These are phyloP conservation scores for Gymnorhina tibicen DNA, from an alignment of 2,113 vertebrate genomes.

Conservation along the genomic window DNA sequence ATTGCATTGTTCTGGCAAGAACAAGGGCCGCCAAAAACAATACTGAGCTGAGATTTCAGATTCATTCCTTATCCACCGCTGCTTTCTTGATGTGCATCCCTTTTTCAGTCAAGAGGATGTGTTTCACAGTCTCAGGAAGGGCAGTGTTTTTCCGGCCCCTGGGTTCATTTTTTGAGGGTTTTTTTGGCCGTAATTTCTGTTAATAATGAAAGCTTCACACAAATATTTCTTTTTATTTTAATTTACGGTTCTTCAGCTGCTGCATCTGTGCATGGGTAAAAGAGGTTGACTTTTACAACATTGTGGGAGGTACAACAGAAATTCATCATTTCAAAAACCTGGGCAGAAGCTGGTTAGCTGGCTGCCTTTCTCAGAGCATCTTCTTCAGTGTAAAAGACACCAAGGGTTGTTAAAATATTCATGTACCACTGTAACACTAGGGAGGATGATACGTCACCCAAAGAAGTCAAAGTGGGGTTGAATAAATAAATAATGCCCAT, in stretches of 20 bases:
- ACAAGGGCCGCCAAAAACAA: background rate
- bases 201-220: background rate
- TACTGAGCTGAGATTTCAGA: background rate
- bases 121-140: constrained; percentile 42
- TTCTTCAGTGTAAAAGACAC: background rate
- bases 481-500: background rate
- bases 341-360: background rate
- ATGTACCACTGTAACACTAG: background rate
- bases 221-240: background rate
- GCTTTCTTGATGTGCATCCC: background rate
- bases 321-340: fast-evolving
- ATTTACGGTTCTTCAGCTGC: background rate
- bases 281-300: background rate
- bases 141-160: background rate
- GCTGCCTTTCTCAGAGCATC: background rate
- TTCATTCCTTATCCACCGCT: background rate
- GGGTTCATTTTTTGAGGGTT: background rate
- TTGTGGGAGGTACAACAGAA: background rate
- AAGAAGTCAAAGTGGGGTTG: background rate
- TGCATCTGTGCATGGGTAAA: background rate
- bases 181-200: background rate
- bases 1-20: background rate
- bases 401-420: constrained; percentile 33
- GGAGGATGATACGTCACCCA: background rate
- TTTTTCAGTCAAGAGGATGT: background rate